Base-by-base conservation (phyloP, 2,888 invertebrate species). In the Epinotia demarniana region DNA sequence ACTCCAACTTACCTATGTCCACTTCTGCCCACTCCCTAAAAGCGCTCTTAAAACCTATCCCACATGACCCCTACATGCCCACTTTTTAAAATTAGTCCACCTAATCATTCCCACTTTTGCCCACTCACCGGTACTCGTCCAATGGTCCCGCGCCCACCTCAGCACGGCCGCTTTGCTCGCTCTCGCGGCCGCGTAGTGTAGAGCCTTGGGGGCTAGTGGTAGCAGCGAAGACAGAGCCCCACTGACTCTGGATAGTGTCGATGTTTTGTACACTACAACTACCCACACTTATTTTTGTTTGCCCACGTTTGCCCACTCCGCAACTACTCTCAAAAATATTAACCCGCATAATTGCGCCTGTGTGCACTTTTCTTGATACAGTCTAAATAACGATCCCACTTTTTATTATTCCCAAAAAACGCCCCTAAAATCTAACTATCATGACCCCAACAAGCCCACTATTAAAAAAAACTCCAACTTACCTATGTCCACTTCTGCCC, bases 211-310 rank as follows among this genome's bases (percentile, higher is more conserved):
- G 16, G 89, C 89, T 0, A 78, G n/a, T 0, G 89, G 87, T 58
- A 92, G 77, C 46, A 92, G 78, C 0, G 91, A 88, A 0, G 72
- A n/a, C 9, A 91, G 82, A 2, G 91, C 92, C 1, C 83, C 81
- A 1, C 78, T 76, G 0, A 85, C 83, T 0, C 91, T 82, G 0
- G 75, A 0, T 1, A 4, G 84, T 80, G n/a, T 77, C 33, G 0
- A 76, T 76, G 1, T 81, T 74, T 0, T 84, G 84, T 0, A 60
- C 60, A 27, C 27, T 60, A 4, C 33, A 33, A 33, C 33, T 33
- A 8, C 8, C 33, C 33, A 33, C 33, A 8, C 33, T 33, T 33
- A 6, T 33, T 33, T 33, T 8, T 4, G 3, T 33, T 33, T 33
- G 33, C 33, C 33, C 3, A 4, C 3, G 2, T 33, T 33, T 33